Evolutionary conservation across 2,797 vertebrate genomes (phyloP).

Genomic region (Mormyrops boulengeri): DNA sequence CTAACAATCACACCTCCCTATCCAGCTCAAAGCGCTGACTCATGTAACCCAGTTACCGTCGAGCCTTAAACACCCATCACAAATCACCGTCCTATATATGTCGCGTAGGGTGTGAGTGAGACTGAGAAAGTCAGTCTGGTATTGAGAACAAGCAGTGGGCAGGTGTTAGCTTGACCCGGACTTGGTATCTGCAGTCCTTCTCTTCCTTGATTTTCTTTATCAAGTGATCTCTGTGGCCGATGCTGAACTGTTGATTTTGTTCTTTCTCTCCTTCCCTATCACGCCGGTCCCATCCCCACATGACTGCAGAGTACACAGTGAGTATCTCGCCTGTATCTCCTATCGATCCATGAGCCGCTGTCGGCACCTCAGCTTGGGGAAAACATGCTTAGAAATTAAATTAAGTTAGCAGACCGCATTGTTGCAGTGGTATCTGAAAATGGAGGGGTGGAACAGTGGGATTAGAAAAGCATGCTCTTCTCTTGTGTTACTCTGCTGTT

Average conservation of each 20-base stretch:
- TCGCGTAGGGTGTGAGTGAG: neutral
- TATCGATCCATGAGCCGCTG: neutral
- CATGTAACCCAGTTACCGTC: neutral
- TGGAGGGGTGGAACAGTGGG: neutral
- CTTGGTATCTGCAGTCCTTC: neutral
- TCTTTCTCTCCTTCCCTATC: constrained; percentile 31
- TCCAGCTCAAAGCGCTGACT: neutral
- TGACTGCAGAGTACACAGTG: constrained; percentile 75
- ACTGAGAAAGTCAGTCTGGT: neutral
- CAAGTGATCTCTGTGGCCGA: neutral
- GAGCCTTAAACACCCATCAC: neutral
- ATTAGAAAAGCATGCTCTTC: neutral
- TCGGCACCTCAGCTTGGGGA: neutral
- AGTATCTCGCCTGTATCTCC: constrained; percentile 52
- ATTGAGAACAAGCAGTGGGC: neutral
- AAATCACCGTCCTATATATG: neutral
- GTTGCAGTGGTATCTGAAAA: neutral
- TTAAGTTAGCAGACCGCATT: neutral
- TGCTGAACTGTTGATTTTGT: constrained; percentile 27
- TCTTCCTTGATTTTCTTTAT: neutral
- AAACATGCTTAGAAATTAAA: neutral
- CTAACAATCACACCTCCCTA: neutral
- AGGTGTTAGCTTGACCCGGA: neutral
- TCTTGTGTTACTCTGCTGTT: neutral
- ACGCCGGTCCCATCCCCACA: constrained; percentile 46